Base-by-base conservation (phyloP, 2,797 vertebrate genomes). In the Eupleurogrammus muticus region DNA sequence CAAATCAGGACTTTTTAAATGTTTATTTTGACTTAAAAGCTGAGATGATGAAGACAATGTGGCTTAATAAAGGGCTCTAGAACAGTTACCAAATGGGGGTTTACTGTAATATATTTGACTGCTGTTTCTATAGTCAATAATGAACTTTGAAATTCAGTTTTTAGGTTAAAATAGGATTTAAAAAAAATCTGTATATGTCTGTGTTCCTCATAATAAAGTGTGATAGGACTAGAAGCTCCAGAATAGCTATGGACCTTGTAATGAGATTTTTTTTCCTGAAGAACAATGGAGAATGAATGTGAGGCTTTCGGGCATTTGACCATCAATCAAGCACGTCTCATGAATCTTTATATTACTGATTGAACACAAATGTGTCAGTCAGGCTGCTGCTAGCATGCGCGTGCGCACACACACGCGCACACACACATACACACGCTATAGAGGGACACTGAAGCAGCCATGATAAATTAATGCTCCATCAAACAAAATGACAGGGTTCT, bases 401-500 rank as follows among this genome's bases (percentile, higher is more conserved):
- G 53, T 50, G 70, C 0, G 73, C 57, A 32, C 20, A 32, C 23
- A 23, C 67, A n/a, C 34, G 9, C 14, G 17, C 38, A 40, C 40
- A 17, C 40, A 13, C 38, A 5, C 38, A 14, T 13, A 14, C 11
- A 16, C 38, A 42, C 40, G 66, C 67, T 61, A 52, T 6, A 35
- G 44, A 34, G 48, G 35, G 46, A 71, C 54, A 50, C 13, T 2
- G 66, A 63, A 51, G 64, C 64, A 62, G 68, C 46, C 2, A 62
- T 3, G 44, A 66, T 13, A 28, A 35, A 16, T 59, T 70, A 9
- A 60, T 14, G 73, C 35, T 34, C 64, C 60, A 38, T 81, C 52
- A 74, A 80, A 75, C 58, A 71, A 67, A 70, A 66, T 40, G 69
- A 73, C 70, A 72, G 70, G 28, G 52, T 36, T 57, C 24, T 55